These are phyloP conservation scores for Archips crataeganus DNA, from an alignment of 2,888 invertebrate species.

Conservation along the genomic window DNA sequence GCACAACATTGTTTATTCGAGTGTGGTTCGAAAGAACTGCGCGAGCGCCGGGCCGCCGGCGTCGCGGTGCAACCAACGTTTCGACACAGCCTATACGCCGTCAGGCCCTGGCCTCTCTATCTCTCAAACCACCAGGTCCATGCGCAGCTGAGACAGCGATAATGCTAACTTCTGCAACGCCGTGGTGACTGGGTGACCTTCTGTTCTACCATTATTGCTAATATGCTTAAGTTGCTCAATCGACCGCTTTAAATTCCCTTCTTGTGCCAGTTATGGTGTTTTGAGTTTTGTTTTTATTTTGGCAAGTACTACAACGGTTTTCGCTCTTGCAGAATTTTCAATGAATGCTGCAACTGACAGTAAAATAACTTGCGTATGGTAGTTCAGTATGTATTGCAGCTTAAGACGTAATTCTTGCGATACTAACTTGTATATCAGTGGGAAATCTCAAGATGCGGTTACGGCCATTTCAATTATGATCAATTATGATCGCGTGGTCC, in stretches of 20 bases:
- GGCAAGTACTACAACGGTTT: slow-evolving; percentile 15
- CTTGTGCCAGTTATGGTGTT: slow-evolving; percentile 63
- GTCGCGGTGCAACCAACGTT: slow-evolving; percentile 67
- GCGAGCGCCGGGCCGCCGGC: slow-evolving; percentile 57
- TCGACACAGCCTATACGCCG: slow-evolving; percentile 71
- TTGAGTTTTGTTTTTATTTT: slow-evolving; percentile 40
- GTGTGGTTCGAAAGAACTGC: slow-evolving; percentile 66
- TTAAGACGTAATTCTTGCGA: slow-evolving; percentile 1
- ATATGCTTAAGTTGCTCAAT: slow-evolving; percentile 78
- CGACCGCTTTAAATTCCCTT: slow-evolving; percentile 64
- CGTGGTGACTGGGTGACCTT: slow-evolving; percentile 76
- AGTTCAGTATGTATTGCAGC: slow-evolving; percentile 15
- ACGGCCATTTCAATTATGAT: slow-evolving; percentile 13
- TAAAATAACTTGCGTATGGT: slow-evolving; percentile 1
- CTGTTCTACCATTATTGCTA: slow-evolving; percentile 78
- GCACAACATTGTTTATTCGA: slow-evolving; percentile 59
- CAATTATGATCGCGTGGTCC: slow-evolving; percentile 25
- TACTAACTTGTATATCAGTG: not conserved
- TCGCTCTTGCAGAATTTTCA: slow-evolving; percentile 6
- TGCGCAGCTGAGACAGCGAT: slow-evolving; percentile 55
- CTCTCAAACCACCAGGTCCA: slow-evolving; percentile 49
- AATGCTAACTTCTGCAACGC: slow-evolving; percentile 58
- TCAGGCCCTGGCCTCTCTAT: slow-evolving; percentile 63
- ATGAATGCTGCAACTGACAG: not conserved
- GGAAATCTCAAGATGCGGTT: slow-evolving; percentile 12